Evolutionary conservation across 1,140 invertebrate genomes (phyloP), one percentile per base, ranked within the genome.

Genomic region (Ganaspis sp.): DNA sequence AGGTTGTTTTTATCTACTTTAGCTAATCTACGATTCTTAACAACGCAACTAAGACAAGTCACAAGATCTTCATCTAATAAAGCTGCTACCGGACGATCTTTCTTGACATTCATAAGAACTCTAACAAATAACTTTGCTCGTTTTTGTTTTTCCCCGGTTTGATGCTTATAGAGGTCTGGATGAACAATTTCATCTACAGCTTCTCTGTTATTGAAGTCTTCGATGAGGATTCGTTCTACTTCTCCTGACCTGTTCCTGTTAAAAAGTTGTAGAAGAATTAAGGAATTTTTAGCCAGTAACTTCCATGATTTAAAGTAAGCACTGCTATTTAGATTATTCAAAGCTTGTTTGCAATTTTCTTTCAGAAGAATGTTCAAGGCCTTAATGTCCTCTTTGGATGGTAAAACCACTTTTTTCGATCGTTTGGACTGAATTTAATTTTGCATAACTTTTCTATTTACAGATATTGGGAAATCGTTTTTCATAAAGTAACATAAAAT

Each of bases 381-480:
- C 49, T 15, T 54, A n/a, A 80, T 74, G 34, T 80, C 78, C 38
- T 42, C 17, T 15, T 34, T 15, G 1, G 23, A 2, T 42, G 78
- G 40, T 73, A 72, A 15, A 40, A 34, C 9, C 2, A 74, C 15
- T 74, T 74, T 70, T 17, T 69, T 74, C 34, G 23, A n/a, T 17
- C 72, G 23, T 23, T 73, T 74, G 23, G 42, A 45, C 21, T 34
- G 74, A 19, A 64, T 74, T 70, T 78, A 58, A 74, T 78, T 73
- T 72, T 78, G 72, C 1, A 78, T 1, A 37, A 58, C 76, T 74
- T 78, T 74, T 38, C 23, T 78, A 38, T 69, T 70, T 17, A 78
- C 69, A n/a, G 17, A 70, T 9, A 29, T 72, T 78, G 15, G 76
- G 72, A 71, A 78, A 42, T 64, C 74, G 64, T 64, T 78, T 72